A percentile compares a stretch with the other conserved stretches of the same genome.
Evolutionary conservation across 1,140 invertebrate species (phyloP).

Genomic region (Mesaphorura yosii): DNA sequence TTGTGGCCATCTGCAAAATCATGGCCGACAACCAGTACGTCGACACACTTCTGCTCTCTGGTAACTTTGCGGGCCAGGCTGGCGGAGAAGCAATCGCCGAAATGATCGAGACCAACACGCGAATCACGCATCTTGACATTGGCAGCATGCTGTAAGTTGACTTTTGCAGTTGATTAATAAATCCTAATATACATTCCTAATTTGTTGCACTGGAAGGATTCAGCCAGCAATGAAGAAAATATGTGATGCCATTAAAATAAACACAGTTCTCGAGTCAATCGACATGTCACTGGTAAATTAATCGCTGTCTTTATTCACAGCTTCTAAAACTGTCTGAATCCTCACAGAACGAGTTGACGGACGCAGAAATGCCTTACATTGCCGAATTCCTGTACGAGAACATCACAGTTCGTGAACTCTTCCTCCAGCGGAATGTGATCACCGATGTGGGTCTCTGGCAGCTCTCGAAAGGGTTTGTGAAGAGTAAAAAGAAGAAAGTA

Average conservation of each 20-base stretch:
- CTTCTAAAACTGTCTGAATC: not conserved
- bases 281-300: conserved; percentile 18
- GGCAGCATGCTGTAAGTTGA: no score
- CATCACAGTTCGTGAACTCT: conserved; percentile 7
- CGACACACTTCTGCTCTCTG: not conserved
- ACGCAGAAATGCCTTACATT: conserved; percentile 19
- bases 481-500: no score
- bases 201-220: conserved; percentile 10
- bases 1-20: not conserved
- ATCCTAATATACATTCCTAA: not conserved
- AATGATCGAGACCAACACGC: not conserved
- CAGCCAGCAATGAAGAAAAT: conserved; percentile 8
- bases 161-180: no score
- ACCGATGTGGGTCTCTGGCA: conserved; percentile 14
- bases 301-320: not conserved
- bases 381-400: conserved; percentile 9
- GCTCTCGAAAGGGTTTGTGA: conserved; percentile 11
- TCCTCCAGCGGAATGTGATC: conserved; percentile 21
- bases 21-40: not conserved
- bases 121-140: not conserved
- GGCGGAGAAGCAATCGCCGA: not conserved
- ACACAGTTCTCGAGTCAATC: conserved; percentile 4
- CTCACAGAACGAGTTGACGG: conserved; percentile 19
- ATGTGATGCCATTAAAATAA: conserved; percentile 14
- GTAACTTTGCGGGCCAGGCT: not conserved